Conservation (phyloP, 2,113 vertebrate species). For the Formicarius rufipectus region DNA sequence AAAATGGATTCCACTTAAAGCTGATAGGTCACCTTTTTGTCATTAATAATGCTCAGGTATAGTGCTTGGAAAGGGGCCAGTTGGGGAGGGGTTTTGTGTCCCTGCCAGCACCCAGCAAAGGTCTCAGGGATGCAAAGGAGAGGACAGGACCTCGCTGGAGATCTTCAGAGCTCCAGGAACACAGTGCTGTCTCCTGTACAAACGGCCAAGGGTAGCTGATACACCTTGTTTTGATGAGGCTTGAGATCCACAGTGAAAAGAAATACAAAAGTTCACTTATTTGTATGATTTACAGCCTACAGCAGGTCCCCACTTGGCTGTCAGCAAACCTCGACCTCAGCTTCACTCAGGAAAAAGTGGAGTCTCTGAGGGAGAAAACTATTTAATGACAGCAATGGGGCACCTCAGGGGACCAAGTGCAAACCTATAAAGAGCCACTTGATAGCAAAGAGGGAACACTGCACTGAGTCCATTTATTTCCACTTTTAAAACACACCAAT, state of each 20-base stretch:
- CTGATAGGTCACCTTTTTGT: slow-evolving; percentile 67
- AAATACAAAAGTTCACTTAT: accelerated
- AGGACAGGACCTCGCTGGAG: neutral
- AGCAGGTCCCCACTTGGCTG: neutral
- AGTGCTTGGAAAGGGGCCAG: slow-evolving; percentile 13
- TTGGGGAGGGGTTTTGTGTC: neutral
- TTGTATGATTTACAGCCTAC: neutral
- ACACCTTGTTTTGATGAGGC: accelerated
- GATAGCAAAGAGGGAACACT: neutral
- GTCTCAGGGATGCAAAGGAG: neutral
- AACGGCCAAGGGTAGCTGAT: accelerated
- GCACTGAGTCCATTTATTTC: neutral
- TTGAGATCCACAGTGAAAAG: neutral
- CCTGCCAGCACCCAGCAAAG: neutral
- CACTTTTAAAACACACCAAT: neutral
- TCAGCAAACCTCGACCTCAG: neutral
- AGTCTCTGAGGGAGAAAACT: neutral
- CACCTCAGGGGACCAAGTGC: neutral
- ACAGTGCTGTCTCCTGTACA: accelerated
- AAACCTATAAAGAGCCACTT: neutral
- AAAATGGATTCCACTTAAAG: slow-evolving; percentile 59
- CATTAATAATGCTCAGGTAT: slow-evolving; percentile 32
- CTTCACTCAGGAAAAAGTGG: neutral
- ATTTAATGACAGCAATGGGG: neutral
- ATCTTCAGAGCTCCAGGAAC: neutral